These are phyloP conservation scores for Lordiphosa collinella DNA, from an alignment of 1,140 invertebrate species.

Conservation along the genomic window DNA sequence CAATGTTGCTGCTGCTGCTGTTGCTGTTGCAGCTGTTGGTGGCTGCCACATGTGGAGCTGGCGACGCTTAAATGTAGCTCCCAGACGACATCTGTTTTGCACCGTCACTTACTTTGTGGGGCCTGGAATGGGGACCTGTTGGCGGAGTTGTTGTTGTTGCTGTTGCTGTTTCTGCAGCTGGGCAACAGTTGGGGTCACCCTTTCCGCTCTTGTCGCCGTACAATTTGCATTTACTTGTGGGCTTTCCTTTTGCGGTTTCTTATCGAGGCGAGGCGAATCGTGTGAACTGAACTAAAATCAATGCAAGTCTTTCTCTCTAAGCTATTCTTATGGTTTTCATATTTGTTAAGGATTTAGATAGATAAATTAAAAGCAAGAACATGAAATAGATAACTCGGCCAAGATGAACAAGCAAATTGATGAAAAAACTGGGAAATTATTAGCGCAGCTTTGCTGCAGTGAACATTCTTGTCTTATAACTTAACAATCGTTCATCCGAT, in stretches of 20 bases:
- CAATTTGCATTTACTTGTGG: conserved; percentile 65
- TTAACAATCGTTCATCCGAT: too few species aligned
- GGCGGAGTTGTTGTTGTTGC: conserved; percentile 26
- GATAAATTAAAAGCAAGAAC: too few species aligned
- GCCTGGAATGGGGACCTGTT: conserved; percentile 31
- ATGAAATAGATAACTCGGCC: too few species aligned
- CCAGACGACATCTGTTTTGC: conserved; percentile 63
- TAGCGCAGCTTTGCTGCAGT: too few species aligned
- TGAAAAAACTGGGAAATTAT: too few species aligned
- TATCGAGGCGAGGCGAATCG: neutral
- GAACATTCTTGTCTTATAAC: too few species aligned
- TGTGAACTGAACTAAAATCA: conserved; percentile 40
- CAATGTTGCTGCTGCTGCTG: conserved; percentile 54
- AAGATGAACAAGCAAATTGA: too few species aligned
- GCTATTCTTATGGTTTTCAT: too few species aligned
- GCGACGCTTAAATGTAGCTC: conserved; percentile 2
- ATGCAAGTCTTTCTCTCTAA: too few species aligned
- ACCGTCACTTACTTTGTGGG: conserved; percentile 2
- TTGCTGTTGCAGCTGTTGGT: conserved; percentile 73
- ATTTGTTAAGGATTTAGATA: too few species aligned
- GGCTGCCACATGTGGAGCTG: conserved; percentile 42
- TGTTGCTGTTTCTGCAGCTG: conserved; percentile 46
- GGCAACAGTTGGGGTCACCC: conserved; percentile 36
- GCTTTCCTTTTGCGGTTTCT: conserved; percentile 62
- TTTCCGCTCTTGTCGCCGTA: conserved; percentile 7